A percentile compares a stretch with the other conserved stretches of the same genome.
Conservation (phyloP, 1,140 invertebrate genomes). For the Musca vetustissima region DNA sequence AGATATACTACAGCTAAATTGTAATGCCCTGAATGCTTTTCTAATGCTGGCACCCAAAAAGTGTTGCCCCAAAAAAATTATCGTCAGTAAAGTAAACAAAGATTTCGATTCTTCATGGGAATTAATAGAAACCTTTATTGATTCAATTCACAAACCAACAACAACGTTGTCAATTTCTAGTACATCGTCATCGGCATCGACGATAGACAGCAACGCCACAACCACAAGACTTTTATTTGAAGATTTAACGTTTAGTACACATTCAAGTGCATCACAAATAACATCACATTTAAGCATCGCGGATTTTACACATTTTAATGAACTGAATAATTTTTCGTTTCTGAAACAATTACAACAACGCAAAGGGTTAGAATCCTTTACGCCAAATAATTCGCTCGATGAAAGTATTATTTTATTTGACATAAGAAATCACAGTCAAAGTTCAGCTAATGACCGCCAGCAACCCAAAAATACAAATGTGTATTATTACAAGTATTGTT, state of each 20-base stretch:
- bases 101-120: conserved; percentile 10
- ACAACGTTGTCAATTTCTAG: not conserved
- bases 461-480: not conserved
- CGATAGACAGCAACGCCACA: conserved; percentile 31
- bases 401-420: conserved; percentile 51
- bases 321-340: conserved; percentile 7
- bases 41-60: conserved; percentile 34
- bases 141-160: not conserved
- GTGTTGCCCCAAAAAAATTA: not conserved
- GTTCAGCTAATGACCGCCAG: too few relatives aligned
- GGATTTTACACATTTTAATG: not conserved
- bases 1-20: conserved; percentile 49
- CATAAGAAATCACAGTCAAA: conserved; percentile 35
- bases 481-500: not conserved
- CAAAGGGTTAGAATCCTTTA: not conserved
- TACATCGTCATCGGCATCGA: conserved; percentile 25
- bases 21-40: conserved; percentile 48
- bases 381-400: not conserved
- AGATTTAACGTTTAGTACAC: conserved; percentile 28
- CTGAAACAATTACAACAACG: conserved; percentile 14
- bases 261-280: not conserved
- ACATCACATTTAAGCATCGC: not conserved
- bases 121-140: conserved; percentile 9
- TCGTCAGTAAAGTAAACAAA: not conserved
- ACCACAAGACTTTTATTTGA: conserved; percentile 18